phyloP scores from a whole-genome alignment of 2,797 vertebrate species.

The Cossypha heuglini region DNA sequence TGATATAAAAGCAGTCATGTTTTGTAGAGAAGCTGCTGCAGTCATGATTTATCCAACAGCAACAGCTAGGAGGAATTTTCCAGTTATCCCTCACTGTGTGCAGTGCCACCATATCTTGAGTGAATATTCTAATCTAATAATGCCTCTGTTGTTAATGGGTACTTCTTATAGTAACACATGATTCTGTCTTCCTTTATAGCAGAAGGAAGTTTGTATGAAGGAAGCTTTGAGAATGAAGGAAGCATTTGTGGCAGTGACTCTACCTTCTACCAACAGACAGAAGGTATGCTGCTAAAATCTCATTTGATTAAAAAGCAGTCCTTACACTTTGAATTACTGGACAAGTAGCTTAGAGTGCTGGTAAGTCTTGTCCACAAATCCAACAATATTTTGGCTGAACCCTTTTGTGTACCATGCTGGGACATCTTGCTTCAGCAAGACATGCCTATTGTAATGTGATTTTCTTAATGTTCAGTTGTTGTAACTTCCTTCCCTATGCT shows the following conservation, averaged over 20 bases:
- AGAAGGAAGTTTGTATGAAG: slow-evolving; percentile 87
- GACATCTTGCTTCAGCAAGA: not conserved
- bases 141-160: not conserved
- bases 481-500: not conserved
- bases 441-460: not conserved
- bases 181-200: not conserved
- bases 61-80: not conserved
- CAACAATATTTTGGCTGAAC: not conserved
- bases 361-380: not conserved
- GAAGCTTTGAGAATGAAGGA: slow-evolving; percentile 91
- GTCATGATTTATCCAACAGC: not conserved
- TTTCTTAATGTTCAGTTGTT: not conserved
- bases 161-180: rapidly evolving
- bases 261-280: slow-evolving; percentile 89
- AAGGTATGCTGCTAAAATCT: slow-evolving; percentile 79
- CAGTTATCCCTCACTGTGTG: not conserved
- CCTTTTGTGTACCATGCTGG: not conserved
- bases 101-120: not conserved
- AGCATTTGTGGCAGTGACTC: slow-evolving; percentile 92
- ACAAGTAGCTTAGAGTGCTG: not conserved
- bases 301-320: not conserved
- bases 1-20: not conserved
- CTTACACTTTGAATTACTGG: not conserved
- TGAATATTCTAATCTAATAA: not conserved
- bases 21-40: not conserved